phyloP scores from a whole-genome alignment of 2,113 vertebrate genomes.

The Channa maculata region DNA sequence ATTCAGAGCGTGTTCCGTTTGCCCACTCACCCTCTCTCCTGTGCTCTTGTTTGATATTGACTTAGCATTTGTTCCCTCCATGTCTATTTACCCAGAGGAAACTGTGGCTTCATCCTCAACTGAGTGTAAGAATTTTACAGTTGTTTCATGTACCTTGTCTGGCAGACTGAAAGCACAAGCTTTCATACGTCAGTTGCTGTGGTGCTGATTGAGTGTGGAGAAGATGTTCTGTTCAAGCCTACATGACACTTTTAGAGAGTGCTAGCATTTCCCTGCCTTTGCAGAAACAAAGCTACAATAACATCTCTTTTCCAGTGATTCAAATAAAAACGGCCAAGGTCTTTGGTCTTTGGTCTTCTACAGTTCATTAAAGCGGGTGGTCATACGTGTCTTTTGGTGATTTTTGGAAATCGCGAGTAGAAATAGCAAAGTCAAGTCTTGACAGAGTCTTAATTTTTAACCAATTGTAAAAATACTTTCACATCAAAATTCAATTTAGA shows the following conservation, averaged over 20 bases:
- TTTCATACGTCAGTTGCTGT: background rate
- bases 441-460: no score
- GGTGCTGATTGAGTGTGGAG: background rate
- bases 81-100: conserved; percentile 15
- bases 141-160: background rate
- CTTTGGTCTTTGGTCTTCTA: no score
- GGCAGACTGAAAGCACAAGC: background rate
- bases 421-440: no score
- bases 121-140: background rate
- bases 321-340: no score
- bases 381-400: no score
- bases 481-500: background rate
- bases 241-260: background rate
- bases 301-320: background rate
- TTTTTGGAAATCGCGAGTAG: no score
- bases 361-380: no score
- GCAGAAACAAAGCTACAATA: background rate
- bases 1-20: conserved; percentile 15
- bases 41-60: background rate
- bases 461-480: no score
- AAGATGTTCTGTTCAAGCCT: background rate
- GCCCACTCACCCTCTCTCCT: background rate
- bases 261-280: background rate
- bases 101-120: background rate
- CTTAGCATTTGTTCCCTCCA: background rate